Evolutionary conservation across 2,113 vertebrate species (phyloP).

Genomic region (Engystomops pustulosus): DNA sequence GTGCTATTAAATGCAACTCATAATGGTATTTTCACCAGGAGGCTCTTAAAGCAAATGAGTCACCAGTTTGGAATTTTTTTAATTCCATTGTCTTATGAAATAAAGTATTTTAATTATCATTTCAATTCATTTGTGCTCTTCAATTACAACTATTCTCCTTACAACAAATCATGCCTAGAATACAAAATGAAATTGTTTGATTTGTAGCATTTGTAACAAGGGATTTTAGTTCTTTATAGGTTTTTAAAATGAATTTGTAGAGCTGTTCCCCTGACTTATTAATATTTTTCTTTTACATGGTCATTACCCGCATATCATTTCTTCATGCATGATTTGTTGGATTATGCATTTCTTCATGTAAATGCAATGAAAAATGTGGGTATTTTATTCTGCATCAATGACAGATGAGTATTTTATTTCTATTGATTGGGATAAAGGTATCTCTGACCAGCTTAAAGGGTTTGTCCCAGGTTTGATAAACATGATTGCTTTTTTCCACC

Average conservation of each 20-base stretch:
- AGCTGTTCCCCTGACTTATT: constrained; percentile 15
- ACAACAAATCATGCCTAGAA: constrained; percentile 33
- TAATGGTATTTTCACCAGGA: constrained; percentile 15
- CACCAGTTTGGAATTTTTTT: constrained; percentile 29
- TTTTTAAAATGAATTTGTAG: constrained; percentile 36
- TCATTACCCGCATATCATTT: neutral
- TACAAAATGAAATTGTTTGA: constrained; percentile 41
- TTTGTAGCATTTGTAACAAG: constrained; percentile 48
- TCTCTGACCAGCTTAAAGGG: no score
- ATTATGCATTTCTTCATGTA: constrained; percentile 6
- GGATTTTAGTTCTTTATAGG: constrained; percentile 43
- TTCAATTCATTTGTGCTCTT: constrained; percentile 47
- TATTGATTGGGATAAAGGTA: neutral
- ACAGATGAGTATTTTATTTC: neutral
- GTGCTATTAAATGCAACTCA: constrained; percentile 20
- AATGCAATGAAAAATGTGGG: neutral
- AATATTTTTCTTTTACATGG: constrained; percentile 17
- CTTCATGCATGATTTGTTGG: neutral
- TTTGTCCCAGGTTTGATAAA: no score
- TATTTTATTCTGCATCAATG: neutral
- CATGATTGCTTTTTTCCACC: no score
- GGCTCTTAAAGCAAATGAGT: constrained; percentile 44
- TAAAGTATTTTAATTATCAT: constrained; percentile 54
- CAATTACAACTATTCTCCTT: constrained; percentile 44
- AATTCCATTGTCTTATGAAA: constrained; percentile 44